Evolutionary conservation across 2,797 vertebrate genomes (phyloP).

Genomic region (Enteromius afrohamiltoni): DNA sequence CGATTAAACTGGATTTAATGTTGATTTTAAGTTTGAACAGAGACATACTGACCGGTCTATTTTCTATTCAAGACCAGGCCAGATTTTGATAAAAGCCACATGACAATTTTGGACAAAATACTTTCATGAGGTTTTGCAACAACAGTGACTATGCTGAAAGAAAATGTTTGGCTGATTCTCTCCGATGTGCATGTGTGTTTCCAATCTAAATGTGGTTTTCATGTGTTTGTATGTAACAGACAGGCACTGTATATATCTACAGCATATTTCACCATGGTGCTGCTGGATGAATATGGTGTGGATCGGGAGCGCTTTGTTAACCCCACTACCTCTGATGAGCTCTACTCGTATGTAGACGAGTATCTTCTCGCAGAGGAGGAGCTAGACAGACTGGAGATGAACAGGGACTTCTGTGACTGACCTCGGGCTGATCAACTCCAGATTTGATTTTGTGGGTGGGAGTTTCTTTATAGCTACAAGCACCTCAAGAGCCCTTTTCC

Average conservation of each 20-base stretch:
- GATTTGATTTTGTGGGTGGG: slow-evolving; percentile 28
- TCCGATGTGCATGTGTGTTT: background rate
- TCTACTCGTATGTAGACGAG: slow-evolving; percentile 88
- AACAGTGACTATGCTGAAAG: background rate
- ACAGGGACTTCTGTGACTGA: slow-evolving; percentile 85
- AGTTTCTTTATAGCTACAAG: background rate
- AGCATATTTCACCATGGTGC: slow-evolving; percentile 88
- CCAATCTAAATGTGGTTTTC: background rate
- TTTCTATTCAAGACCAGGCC: slow-evolving; percentile 13
- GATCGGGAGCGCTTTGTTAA: slow-evolving; percentile 91
- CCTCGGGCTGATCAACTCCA: background rate
- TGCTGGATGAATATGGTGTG: slow-evolving; percentile 86
- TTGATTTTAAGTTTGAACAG: background rate
- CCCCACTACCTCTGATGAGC: slow-evolving; percentile 85
- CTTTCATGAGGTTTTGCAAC: background rate
- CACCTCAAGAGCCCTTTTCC: background rate
- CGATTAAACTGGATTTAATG: background rate
- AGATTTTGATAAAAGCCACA: slow-evolving; percentile 9
- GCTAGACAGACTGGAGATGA: slow-evolving; percentile 72
- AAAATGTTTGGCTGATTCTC: background rate
- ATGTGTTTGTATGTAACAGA: slow-evolving; percentile 68
- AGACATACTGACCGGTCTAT: slow-evolving; percentile 1
- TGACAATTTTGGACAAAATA: background rate
- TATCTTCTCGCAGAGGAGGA: slow-evolving; percentile 87
- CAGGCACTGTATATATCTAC: slow-evolving; percentile 85